A percentile compares a stretch with the other conserved stretches of the same genome.
Evolutionary conservation across 2,888 invertebrate species (phyloP).

Genomic region (Ypsolopha scabrella): DNA sequence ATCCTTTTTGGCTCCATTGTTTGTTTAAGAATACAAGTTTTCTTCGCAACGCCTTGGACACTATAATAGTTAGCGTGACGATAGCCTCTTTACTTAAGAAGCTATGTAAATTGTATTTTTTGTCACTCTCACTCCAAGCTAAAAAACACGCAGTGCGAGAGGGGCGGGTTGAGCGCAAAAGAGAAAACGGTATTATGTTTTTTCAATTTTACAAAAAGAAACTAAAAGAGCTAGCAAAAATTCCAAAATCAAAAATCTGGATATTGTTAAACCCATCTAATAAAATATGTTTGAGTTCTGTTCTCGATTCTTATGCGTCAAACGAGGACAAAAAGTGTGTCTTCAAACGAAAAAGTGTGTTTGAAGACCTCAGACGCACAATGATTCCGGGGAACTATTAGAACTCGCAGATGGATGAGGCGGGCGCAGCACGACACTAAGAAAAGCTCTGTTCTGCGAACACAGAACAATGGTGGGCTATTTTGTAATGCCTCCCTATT

Average conservation of each 20-base stretch:
- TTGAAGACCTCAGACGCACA: slow-evolving; percentile 31
- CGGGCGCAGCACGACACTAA: slow-evolving; percentile 24
- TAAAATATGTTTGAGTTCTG: too few relatives aligned
- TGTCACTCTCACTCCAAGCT: too few relatives aligned
- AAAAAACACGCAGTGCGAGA: too few relatives aligned
- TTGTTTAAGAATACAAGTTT: neutral
- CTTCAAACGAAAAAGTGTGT: too few relatives aligned
- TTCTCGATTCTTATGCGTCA: too few relatives aligned
- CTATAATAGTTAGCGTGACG: slow-evolving; percentile 1
- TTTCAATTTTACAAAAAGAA: too few relatives aligned
- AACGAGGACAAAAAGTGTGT: too few relatives aligned
- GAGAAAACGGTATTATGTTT: too few relatives aligned
- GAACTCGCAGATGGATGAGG: slow-evolving; percentile 37
- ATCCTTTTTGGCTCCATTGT: neutral
- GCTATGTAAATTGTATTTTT: neutral
- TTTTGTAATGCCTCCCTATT: slow-evolving; percentile 65
- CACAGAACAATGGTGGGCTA: slow-evolving; percentile 62
- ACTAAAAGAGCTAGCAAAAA: too few relatives aligned
- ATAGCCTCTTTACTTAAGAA: neutral
- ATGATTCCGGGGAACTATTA: slow-evolving; percentile 45
- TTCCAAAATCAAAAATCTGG: too few relatives aligned
- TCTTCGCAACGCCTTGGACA: neutral
- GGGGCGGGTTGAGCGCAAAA: too few relatives aligned
- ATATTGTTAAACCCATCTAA: too few relatives aligned
- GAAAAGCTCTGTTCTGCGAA: slow-evolving; percentile 52